Evolutionary conservation across 92 coral and sea anemone species (phyloP), one percentile per base, ranked within the genome.

Genomic region (Siderastrea siderea): DNA sequence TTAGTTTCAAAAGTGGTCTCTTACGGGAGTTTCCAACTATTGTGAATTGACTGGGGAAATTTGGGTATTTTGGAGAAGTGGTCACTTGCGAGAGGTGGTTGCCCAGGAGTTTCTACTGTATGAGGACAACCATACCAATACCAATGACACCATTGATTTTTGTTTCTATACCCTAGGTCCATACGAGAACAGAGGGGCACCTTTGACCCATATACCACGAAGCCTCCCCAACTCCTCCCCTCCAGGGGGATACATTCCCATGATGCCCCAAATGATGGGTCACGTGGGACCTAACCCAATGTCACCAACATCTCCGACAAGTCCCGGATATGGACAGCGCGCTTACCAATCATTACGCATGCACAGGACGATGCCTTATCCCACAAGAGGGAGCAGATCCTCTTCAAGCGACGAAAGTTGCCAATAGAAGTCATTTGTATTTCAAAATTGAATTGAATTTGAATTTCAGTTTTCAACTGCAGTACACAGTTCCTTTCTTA

Each of bases 281-380:
- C 96, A 92, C 47, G 86, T 93, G 74, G 98, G 93, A 10, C 87
- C 93, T 48, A 87, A 63, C 53, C 94, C 93, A 59, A 76, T 93
- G 85, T 97, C 99, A 44, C 98, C 99, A 7, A 94, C 86, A 77
- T 98, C 98, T 16, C 98, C 99, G 46, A 92, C 98, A 83, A 96
- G 98, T 89, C 99, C 97, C 72, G 94, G 98, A 14, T 96, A 95
- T 74, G 95, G 98, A 52, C 99, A 94, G 98, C 98, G 99, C 75
- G 92, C 96, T 12, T 98, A 95, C 92, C 98, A 94, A 58, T 94
- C 94, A 43, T 79, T 94, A 63, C 98, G 99, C 86, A 94, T 93
- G 93, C 98, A 98, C 90, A 90, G 99, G 54, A 89, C 98, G 84
- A 92, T 92, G 67, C 99, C 99, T 69, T 98, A 98, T 88, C 98